These are phyloP conservation scores for Microplitis manilae DNA, from an alignment of 2,888 invertebrate genomes.

Conservation along the genomic window DNA sequence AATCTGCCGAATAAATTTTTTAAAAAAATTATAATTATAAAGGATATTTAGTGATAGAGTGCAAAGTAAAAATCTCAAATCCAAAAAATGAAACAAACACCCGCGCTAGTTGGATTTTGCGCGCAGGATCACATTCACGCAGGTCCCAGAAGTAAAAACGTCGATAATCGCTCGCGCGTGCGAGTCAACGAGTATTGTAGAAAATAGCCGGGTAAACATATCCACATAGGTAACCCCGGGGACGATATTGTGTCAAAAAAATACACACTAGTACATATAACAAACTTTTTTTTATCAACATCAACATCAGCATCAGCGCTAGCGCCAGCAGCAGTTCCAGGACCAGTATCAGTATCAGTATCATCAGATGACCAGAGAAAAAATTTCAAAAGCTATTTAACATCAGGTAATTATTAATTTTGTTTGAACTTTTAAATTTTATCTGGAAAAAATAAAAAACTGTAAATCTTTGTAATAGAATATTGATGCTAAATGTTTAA, in stretches of 20 bases:
- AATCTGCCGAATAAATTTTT: neutral
- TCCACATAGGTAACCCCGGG: constrained; percentile 40
- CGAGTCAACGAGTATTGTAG: constrained; percentile 41
- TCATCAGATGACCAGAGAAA: neutral
- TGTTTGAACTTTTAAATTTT: too few relatives aligned
- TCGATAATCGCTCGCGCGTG: constrained; percentile 65
- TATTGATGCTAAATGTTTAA: neutral
- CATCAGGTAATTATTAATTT: neutral
- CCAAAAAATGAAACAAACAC: constrained; percentile 34
- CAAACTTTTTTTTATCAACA: neutral
- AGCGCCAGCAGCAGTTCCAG: too few relatives aligned
- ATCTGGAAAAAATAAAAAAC: neutral
- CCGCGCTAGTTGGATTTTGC: constrained; percentile 41
- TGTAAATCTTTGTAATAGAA: neutral
- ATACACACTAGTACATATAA: constrained; percentile 12
- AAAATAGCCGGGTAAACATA: constrained; percentile 47
- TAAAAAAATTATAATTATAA: neutral
- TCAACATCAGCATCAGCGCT: neutral
- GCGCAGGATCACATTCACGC: constrained; percentile 65
- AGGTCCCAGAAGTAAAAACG: constrained; percentile 62
- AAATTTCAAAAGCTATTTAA: neutral
- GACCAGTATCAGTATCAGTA: neutral
- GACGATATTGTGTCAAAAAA: constrained; percentile 34
- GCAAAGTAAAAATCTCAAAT: constrained; percentile 16
- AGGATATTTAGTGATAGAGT: neutral